Evolutionary conservation across 2,113 vertebrate genomes (phyloP).

Genomic region (Tamias sibiricus): DNA sequence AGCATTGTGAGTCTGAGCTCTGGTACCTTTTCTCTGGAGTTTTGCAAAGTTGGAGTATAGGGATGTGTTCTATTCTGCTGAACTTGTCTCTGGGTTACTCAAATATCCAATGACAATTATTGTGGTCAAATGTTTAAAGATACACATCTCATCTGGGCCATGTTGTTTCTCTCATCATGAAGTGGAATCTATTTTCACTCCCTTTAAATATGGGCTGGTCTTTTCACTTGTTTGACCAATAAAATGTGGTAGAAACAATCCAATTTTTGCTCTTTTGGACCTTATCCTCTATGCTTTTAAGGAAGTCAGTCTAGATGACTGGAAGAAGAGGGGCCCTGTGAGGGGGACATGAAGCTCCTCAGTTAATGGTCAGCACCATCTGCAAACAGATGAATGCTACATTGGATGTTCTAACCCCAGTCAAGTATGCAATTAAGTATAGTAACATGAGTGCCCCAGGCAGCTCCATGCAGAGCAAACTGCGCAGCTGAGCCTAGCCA

Average conservation of each 20-base stretch:
- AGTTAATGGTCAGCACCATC: neutral
- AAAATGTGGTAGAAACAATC: neutral
- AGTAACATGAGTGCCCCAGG: neutral
- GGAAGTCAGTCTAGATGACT: neutral
- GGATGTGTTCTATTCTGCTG: neutral
- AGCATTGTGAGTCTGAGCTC: neutral
- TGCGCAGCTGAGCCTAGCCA: no score
- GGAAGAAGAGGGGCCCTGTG: neutral
- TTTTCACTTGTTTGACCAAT: neutral
- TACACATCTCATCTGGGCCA: neutral
- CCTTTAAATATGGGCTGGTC: neutral
- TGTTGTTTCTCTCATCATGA: neutral
- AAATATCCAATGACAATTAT: fast-evolving
- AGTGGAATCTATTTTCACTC: neutral
- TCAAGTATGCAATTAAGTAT: neutral
- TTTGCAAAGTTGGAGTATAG: neutral
- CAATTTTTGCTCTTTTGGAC: neutral
- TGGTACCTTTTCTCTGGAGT: neutral
- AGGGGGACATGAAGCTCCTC: neutral
- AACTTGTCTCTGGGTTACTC: neutral
- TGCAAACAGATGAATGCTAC: neutral
- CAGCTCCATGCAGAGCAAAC: neutral
- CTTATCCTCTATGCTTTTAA: neutral
- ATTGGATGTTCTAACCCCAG: neutral
- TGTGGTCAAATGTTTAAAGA: neutral